Conservation (phyloP, 2,888 invertebrate genomes). For the Eretmocerus hayati region DNA sequence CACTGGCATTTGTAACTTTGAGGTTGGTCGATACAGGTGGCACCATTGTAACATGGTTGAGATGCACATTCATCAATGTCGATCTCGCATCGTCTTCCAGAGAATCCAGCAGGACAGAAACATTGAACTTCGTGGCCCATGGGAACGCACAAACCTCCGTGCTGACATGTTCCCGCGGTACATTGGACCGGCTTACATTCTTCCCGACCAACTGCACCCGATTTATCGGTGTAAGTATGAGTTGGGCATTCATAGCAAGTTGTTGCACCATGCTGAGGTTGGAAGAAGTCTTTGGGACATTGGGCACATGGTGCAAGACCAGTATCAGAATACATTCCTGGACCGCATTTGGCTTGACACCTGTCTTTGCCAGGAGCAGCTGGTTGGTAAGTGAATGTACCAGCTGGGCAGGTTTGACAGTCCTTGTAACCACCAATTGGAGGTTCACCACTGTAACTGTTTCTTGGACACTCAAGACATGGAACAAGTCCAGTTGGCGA, state of each 20-base stretch:
- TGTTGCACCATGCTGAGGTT: slow-evolving; percentile 75
- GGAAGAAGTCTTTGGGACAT: slow-evolving; percentile 89
- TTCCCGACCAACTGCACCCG: slow-evolving; percentile 74
- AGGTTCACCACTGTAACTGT: slow-evolving; percentile 82
- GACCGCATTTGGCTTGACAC: slow-evolving; percentile 80
- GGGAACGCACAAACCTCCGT: slow-evolving; percentile 84
- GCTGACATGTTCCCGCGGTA: slow-evolving; percentile 80
- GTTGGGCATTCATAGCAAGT: slow-evolving; percentile 86
- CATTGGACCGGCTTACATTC: slow-evolving; percentile 85
- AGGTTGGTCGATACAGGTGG: slow-evolving; percentile 83
- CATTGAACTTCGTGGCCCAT: slow-evolving; percentile 86
- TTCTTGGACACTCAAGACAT: slow-evolving; percentile 88
- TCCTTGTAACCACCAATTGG: slow-evolving; percentile 88
- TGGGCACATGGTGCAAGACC: slow-evolving; percentile 89
- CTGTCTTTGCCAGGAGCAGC: slow-evolving; percentile 76
- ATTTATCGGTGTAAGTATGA: slow-evolving; percentile 76
- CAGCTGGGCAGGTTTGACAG: slow-evolving; percentile 86
- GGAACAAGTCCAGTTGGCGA: slow-evolving; percentile 85
- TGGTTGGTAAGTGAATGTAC: slow-evolving; percentile 84
- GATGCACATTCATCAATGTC: slow-evolving; percentile 94
- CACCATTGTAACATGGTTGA: slow-evolving; percentile 89
- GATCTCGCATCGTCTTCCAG: slow-evolving; percentile 85
- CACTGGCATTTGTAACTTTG: slow-evolving; percentile 91
- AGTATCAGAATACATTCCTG: slow-evolving; percentile 87
- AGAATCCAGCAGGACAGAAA: slow-evolving; percentile 91